phyloP scores from a whole-genome alignment of 2,888 invertebrate species.

The Neuroscelio doddi region DNA sequence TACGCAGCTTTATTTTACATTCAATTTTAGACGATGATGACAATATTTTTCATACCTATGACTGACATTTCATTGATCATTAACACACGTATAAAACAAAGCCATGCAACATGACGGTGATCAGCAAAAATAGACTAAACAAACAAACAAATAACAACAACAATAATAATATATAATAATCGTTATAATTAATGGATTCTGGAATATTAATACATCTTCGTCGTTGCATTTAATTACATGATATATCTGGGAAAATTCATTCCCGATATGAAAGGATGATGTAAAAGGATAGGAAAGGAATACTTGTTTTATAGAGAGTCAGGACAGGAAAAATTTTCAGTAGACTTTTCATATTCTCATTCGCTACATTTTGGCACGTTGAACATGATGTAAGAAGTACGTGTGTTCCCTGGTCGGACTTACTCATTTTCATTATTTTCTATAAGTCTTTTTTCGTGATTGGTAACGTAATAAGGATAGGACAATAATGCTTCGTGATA shows the following conservation, averaged over 20 bases:
- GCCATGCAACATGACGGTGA: conserved; percentile 65
- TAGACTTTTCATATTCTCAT: conserved; percentile 46
- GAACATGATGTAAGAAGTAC: conserved; percentile 43
- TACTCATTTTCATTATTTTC: conserved; percentile 23
- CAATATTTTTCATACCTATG: not conserved
- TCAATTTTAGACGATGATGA: conserved; percentile 18
- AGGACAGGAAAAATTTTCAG: not conserved
- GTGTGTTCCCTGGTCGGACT: conserved; percentile 20
- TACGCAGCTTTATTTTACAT: conserved; percentile 59
- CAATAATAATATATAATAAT: conserved; percentile 61
- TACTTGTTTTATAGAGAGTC: conserved; percentile 15
- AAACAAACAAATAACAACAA: conserved; percentile 68
- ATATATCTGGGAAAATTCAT: conserved; percentile 31
- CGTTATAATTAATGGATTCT: conserved; percentile 40
- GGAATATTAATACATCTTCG: conserved; percentile 28
- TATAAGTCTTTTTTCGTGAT: conserved; percentile 25
- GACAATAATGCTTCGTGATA: no score
- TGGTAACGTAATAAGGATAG: conserved; percentile 30
- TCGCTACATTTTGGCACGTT: conserved; percentile 67
- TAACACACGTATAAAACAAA: conserved; percentile 48
- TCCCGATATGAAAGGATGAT: conserved; percentile 10
- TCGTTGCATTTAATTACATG: conserved; percentile 30
- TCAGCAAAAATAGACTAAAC: conserved; percentile 62
- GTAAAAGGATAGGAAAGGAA: conserved; percentile 13
- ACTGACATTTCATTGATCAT: no score